A percentile compares a stretch with the other conserved stretches of the same genome.
phyloP scores from a whole-genome alignment of 2,113 vertebrate genomes.

The Mormyrus lacerda region DNA sequence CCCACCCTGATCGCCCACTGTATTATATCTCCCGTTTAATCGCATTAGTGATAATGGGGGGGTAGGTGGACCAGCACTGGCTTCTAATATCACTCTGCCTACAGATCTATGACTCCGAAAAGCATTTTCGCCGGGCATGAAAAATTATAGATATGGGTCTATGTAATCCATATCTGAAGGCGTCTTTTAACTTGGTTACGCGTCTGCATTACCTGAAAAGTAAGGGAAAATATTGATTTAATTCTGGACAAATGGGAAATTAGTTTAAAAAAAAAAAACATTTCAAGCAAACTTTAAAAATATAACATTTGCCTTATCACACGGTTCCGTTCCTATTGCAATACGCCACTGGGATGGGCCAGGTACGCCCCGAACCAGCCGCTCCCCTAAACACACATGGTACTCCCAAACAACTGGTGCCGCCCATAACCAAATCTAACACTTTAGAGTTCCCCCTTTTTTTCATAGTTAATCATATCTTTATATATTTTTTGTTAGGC shows the following conservation, averaged over 20 bases:
- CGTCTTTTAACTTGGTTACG: slow-evolving; percentile 15
- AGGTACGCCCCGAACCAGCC: neutral
- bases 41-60: slow-evolving; percentile 37
- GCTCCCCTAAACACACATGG: neutral
- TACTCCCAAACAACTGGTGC: neutral
- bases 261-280: neutral
- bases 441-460: neutral
- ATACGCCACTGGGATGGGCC: neutral
- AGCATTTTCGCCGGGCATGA: neutral
- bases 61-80: slow-evolving; percentile 27
- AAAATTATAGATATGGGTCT: slow-evolving; percentile 9
- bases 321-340: neutral
- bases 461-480: neutral
- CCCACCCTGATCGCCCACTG: slow-evolving; percentile 28
- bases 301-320: neutral
- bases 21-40: slow-evolving; percentile 41
- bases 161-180: slow-evolving; percentile 9
- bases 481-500: neutral
- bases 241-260: neutral
- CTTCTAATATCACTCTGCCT: neutral
- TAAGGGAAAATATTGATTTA: slow-evolving; percentile 20
- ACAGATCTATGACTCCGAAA: slow-evolving; percentile 8
- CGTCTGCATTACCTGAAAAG: slow-evolving; percentile 8
- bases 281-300: neutral
- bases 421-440: neutral